Evolutionary conservation across 2,888 invertebrate species (phyloP), one percentile per base, ranked within the genome.

Genomic region (Drosophila kanekoi): DNA sequence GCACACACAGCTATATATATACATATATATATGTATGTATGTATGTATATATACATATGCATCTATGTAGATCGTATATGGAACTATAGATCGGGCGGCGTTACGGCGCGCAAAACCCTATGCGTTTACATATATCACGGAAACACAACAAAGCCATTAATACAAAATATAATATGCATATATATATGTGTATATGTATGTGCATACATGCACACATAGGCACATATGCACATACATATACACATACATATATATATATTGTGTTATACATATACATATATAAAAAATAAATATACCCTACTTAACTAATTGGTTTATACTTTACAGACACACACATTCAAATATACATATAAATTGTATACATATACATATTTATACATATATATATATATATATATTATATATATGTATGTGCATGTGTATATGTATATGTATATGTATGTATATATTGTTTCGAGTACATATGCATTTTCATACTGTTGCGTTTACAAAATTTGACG

Each of bases 71-170:
- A 37, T 11, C 11, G 8, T 10, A 14, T 40, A n/a, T 59, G 32
- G 20, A 14, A 20, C 14, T 35, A 49, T 41, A 52, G 38, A 44
- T 66, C 35, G n/a, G 64, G 56, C 37, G 32, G 38, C 38, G 32
- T 14, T 14, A 13, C 9, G 33, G 38, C 49, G 51, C 59, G 47
- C 56, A 72, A 76, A 60, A 61, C 78, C 64, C 63, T 86, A 83
- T 84, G 87, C 87, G 87, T 87, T 83, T 77, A 83, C 89, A 87
- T 77, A 87, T 83, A 84, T 84, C 89, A 89, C 89, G 89, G 68
- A 84, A 84, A 84, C 89, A 84, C 89, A 84, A 84, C 84, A 89
- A 84, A 84, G 84, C 88, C 86, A 84, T 88, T 82, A 74, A 74
- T 74, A 74, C 74, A 74, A 77, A 77, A 74, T 77, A 73, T 40